Evolutionary conservation across 2,797 vertebrate species (phyloP), one percentile per base, ranked within the genome.

Genomic region (Takifugu ocellatus): DNA sequence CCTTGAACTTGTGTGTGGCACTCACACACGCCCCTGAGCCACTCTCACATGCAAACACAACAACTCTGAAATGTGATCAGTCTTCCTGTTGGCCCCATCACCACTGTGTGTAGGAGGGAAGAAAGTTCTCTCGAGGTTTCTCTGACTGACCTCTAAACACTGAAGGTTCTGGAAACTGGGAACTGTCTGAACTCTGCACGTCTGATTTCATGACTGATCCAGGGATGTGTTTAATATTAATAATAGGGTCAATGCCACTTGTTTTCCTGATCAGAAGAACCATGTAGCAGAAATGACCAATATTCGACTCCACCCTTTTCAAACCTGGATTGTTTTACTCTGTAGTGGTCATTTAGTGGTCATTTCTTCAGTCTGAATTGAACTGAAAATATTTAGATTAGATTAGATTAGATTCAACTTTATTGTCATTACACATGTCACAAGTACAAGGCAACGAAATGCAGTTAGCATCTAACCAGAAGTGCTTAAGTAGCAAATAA

Each of bases 51-150:
- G 82, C 75, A 77, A 81, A 68, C 62, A 68, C 63, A 73, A 85
- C 75, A 88, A 84, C 84, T 53, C 60, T 77, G 88, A 87, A 90
- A 91, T 60, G 67, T 64, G 84, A 90, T 85, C 77, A 45, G 74
- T 72, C 70, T 54, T 77, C 78, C 66, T 76, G 57, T 21, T 5
- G 60, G 60, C 54, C 78, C 15, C 76, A 76, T 62, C 61, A 45
- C 77, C 75, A 75, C 87, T 85, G 80, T 82, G 70, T 48, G 27
- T 50, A 21, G 51, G 60, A 81, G 74, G 85, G 84, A 83, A 72
- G 72, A 74, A 54, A 64, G 57, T 70, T 70, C 77, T 79, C 55
- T 33, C 51, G 60, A 82, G n/a, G 52, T 77, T 72, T 76, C 53
- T 42, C 46, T 67, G 66, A 49, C 61, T 70, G 53, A 60, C 0